phyloP scores from a whole-genome alignment of 2,888 invertebrate species.

The Troides aeacus region DNA sequence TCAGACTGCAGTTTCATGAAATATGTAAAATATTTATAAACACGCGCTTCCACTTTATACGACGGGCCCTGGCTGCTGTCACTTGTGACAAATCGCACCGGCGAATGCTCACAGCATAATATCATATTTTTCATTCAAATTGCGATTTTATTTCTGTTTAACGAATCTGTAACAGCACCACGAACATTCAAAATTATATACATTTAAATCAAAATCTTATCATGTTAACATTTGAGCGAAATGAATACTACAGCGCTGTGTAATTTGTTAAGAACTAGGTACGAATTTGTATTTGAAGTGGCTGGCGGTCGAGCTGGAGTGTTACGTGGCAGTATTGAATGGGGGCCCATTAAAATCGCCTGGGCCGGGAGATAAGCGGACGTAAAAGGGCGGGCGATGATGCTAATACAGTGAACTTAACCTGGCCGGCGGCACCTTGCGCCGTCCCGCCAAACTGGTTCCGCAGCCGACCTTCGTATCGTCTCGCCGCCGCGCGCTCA shows the following conservation, averaged over 20 bases:
- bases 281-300: slow-evolving; percentile 12
- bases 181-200: not conserved
- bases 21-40: slow-evolving; percentile 30
- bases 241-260: slow-evolving; percentile 15
- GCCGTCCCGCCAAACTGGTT: slow-evolving; percentile 74
- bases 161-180: not conserved
- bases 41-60: slow-evolving; percentile 25
- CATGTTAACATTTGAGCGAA: too few relatives aligned
- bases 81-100: slow-evolving; percentile 23
- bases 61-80: slow-evolving; percentile 5
- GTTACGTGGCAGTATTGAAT: slow-evolving; percentile 58
- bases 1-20: slow-evolving; percentile 25
- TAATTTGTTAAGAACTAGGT: slow-evolving; percentile 1
- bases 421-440: slow-evolving; percentile 75
- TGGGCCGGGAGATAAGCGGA: slow-evolving; percentile 70
- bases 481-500: slow-evolving; percentile 60
- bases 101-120: slow-evolving; percentile 11
- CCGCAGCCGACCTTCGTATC: slow-evolving; percentile 66
- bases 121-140: slow-evolving; percentile 19
- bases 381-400: slow-evolving; percentile 75
- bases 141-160: not conserved
- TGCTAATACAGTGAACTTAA: slow-evolving; percentile 76
- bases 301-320: slow-evolving; percentile 4
- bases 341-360: slow-evolving; percentile 65
- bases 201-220: not conserved